phyloP scores from a whole-genome alignment of 1,140 invertebrate species.

The Drosophila elegans region DNA sequence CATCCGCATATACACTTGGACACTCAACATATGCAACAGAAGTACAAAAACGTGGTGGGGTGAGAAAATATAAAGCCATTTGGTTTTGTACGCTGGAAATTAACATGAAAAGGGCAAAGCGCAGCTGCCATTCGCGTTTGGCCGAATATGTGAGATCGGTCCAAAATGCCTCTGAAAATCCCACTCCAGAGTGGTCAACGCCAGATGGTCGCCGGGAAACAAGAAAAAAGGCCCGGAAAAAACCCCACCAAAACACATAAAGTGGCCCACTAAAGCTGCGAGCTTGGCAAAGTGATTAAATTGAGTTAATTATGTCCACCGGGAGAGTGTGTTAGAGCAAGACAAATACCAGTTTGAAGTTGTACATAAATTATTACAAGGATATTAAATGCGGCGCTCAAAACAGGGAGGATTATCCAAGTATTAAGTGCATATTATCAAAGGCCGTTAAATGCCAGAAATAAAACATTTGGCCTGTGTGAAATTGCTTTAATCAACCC shows the following conservation, averaged over 20 bases:
- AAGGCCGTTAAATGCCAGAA: constrained; percentile 34
- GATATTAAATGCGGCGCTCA: constrained; percentile 52
- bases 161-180: background rate
- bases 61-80: constrained; percentile 69
- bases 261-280: constrained; percentile 74
- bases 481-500: constrained; percentile 42
- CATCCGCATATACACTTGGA: constrained; percentile 34
- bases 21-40: constrained; percentile 69
- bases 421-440: constrained; percentile 51
- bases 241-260: constrained; percentile 47
- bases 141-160: constrained; percentile 46
- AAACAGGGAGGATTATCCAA: constrained; percentile 31
- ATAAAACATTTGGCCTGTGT: constrained; percentile 36
- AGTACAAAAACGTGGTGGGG: background rate
- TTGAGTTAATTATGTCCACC: constrained; percentile 77
- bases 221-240: constrained; percentile 9
- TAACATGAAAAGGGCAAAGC: constrained; percentile 82
- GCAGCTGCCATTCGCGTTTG: constrained; percentile 51
- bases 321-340: constrained; percentile 20
- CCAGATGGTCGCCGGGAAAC: constrained; percentile 27
- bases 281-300: constrained; percentile 67
- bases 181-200: constrained; percentile 30
- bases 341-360: constrained; percentile 47
- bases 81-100: constrained; percentile 75
- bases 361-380: constrained; percentile 64